Evolutionary conservation across 2,797 vertebrate species (phyloP), one percentile per base, ranked within the genome.

Genomic region (Thaleichthys pacificus): DNA sequence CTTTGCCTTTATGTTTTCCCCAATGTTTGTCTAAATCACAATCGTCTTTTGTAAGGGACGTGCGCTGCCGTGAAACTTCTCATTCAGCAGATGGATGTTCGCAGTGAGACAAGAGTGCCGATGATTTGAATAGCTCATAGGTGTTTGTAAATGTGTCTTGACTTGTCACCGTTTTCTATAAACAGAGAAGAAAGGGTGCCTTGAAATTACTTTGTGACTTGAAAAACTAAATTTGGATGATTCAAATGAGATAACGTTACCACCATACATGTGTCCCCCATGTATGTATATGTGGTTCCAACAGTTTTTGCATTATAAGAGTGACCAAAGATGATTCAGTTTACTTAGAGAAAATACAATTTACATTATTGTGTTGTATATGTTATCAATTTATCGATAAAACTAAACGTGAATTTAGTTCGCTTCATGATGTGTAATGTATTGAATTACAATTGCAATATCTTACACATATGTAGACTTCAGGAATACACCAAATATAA

Each of bases 11-110:
- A 95, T 97, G 94, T 94, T 93, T 93, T 93, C 91, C 92, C 93
- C 93, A 94, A 94, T 97, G 96, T 98, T 99, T 98, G 95, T 95
- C 95, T 96, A 96, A 97, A 97, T 95, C 94, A 97, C 96, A 98
- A 98, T 97, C 94, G 93, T 94, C 93, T 93, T 95, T 96, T 97
- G 95, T 97, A 95, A 87, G 92, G 93, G 94, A 95, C 95, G 92
- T 93, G 95, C 94, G 95, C 94, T 92, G 92, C 93, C 94, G 93
- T 97, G 96, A 96, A 96, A 94, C 93, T 87, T 94, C 94, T 94
- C 90, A 95, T 97, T 97, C 91, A 96, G 91, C 89, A 94, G 94
- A 96, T 95, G 94, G 94, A 95, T 97, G 95, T 94, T 93, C 92
- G 85, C 92, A 91, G 93, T 93, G 94, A 93, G 93, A 93, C 92